A percentile compares a stretch with the other conserved stretches of the same genome.
These are phyloP conservation scores for Opisthograptis luteolata DNA, from an alignment of 2,888 invertebrate species.

Conservation along the genomic window DNA sequence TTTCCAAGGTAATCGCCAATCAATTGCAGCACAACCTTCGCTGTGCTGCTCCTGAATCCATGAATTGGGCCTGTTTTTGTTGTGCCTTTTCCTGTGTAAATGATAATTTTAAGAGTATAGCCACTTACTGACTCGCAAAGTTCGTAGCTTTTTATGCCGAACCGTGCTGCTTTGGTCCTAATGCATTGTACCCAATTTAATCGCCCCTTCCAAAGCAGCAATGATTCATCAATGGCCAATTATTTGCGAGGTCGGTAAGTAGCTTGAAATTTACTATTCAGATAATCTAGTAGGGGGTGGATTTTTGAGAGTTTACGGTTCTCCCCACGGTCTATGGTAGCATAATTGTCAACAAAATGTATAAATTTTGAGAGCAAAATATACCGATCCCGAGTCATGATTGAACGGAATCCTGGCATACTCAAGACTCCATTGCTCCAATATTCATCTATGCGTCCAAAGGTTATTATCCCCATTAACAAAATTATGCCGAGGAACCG, in stretches of 20 bases:
- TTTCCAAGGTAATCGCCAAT: constrained; percentile 25
- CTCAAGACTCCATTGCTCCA: constrained; percentile 25
- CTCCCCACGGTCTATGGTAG: background rate
- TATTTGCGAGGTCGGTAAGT: constrained; percentile 20
- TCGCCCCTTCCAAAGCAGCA: constrained; percentile 15
- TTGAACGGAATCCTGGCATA: constrained; percentile 20
- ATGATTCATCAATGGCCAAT: constrained; percentile 15
- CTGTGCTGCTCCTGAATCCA: constrained; percentile 5
- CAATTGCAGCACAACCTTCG: constrained; percentile 24
- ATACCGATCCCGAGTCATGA: constrained; percentile 24
- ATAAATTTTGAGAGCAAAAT: constrained; percentile 22
- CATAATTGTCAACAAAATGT: constrained; percentile 29
- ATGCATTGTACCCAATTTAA: constrained; percentile 44
- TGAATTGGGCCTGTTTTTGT: background rate
- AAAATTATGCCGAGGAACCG: background rate
- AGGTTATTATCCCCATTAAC: background rate
- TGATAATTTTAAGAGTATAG: constrained; percentile 15
- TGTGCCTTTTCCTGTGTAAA: constrained; percentile 26
- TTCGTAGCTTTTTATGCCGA: constrained; percentile 44
- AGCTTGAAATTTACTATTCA: constrained; percentile 17
- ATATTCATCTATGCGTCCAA: constrained; percentile 23
- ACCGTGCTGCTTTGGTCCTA: constrained; percentile 42
- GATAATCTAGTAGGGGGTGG: constrained; percentile 16
- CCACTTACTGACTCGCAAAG: constrained; percentile 40
- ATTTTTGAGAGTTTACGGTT: constrained; percentile 27